A percentile compares a stretch with the other conserved stretches of the same genome.
Conservation (phyloP, 2,888 invertebrate genomes). For the Argyresthia goedartella region DNA sequence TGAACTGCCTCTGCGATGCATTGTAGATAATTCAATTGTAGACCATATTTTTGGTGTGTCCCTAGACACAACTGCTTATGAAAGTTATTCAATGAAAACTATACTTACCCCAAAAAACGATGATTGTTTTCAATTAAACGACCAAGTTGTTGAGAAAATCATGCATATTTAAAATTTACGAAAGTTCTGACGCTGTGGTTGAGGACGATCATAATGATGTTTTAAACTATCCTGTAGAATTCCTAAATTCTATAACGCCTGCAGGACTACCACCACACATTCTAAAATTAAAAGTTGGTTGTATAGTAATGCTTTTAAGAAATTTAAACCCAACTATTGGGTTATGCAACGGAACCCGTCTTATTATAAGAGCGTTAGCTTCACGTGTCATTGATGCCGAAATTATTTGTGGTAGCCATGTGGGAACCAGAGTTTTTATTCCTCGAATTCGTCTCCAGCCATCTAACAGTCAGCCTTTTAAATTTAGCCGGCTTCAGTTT, state of each 20-base stretch:
- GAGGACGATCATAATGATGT: neutral
- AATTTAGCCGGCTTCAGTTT: conserved; percentile 14
- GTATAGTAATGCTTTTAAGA: neutral
- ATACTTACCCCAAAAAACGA: conserved; percentile 21
- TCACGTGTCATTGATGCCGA: conserved; percentile 17
- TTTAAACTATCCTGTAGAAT: conserved; percentile 15
- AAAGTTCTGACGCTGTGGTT: conserved; percentile 13
- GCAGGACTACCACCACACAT: conserved; percentile 17
- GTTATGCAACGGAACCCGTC: conserved; percentile 11
- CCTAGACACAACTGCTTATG: conserved; percentile 14
- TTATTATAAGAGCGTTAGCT: conserved; percentile 8
- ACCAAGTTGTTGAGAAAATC: conserved; percentile 7
- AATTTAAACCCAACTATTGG: conserved; percentile 3
- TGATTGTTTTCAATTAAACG: conserved; percentile 8
- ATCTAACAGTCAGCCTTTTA: conserved; percentile 12
- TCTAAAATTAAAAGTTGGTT: conserved; percentile 10
- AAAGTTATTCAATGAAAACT: conserved; percentile 14
- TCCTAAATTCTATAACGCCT: conserved; percentile 20
- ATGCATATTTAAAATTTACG: conserved; percentile 12
- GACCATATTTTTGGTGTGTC: conserved; percentile 14
- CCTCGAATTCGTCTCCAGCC: conserved; percentile 21
- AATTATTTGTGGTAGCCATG: conserved; percentile 18
- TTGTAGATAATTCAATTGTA: conserved; percentile 14
- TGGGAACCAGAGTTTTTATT: conserved; percentile 19
- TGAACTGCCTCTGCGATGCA: conserved; percentile 15